Base-by-base conservation (phyloP, 2,113 vertebrate species). In the Microtus ochrogaster region DNA sequence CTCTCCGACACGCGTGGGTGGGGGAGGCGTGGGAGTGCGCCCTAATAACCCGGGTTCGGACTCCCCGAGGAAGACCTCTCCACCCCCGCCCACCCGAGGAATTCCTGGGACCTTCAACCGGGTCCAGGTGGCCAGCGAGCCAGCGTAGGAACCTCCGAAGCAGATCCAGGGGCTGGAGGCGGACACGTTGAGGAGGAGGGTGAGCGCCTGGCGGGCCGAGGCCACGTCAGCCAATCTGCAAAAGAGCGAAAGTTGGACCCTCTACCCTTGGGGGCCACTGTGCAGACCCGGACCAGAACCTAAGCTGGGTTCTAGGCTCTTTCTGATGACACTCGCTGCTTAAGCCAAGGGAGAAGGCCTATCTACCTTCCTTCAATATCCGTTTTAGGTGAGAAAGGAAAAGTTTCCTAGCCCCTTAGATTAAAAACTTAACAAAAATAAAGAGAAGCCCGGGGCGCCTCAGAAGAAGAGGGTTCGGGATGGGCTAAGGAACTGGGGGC, bases 71-170 rank as follows among this genome's bases (percentile, higher is more conserved):
- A 36, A 4, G 17, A 65, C n/a, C n/a, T n/a, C 92, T 81, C 21
- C 36, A 33, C 63, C 28, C 11, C 5, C 24, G 2, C 22, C 24
- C 65, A 55, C 70, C 55, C 1, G 8, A 44, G 47, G n/a, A 3
- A 78, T 28, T 81, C 77, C 52, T 2, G 14, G 58, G 90, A 99
- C 99, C 99, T 99, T 99, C 83, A 99, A 98, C 92, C 99, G 98
- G 85, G 99, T 98, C 99, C 99, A 99, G 83, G 99, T 99, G 0
- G 99, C 99, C 82, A 99, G 98, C 6, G 99, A 98, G 65, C 99
- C 99, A 0, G 99, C 98, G 28, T 99, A 99, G 19, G 99, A 99
- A 83, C 99, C 99, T 82, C 99, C 99, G 0, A 99, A 99, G 97
- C 99, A 98, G 98, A 99, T 98, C 99, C 99, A 99, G 76, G 98